Base-by-base conservation (phyloP, 2,888 invertebrate genomes). In the Acleris literana region DNA sequence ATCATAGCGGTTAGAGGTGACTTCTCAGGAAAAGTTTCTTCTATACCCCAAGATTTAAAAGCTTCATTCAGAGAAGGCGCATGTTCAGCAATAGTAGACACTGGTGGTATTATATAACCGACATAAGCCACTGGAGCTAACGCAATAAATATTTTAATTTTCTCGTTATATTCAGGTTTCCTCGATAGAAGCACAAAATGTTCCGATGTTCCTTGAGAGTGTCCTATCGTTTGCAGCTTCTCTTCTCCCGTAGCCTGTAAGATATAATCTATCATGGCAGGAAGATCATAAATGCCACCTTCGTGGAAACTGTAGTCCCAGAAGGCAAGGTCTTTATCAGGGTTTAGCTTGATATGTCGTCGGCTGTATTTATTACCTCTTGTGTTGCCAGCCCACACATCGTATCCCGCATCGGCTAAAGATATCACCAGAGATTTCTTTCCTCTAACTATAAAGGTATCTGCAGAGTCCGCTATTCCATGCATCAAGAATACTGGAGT, bases 381-480 rank as follows among this genome's bases (percentile, higher is more conserved):
- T 3, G 17, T 9, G 29, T 69, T 69, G 5, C 60, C 67, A 16
- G 43, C 56, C 69, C 69, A 69, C 3, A 75, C 70, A 43, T 79
- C 83, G 69, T 79, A 77, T 5, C 78, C 78, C 9, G 39, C 22
- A 1, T 68, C 60, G 1, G 77, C 80, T 6, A 80, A 58, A 9
- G 74, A 69, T 16, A 75, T 64, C 0, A 71, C 77, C 11, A 83
- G 61, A 0, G 83, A 83, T 1, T 17, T 58, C 18, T 78, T 73
- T 0, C 81, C 83, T 51, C 80, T 71, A 0, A 79, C 25, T 0
- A 83, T 69, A 73, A 76, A 84, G 0, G 76, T 75, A 20, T 79
- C 79, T 0, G 77, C 59, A 0, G 77, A 68, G 63, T 80, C 81
- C 13, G 72, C 54, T 0, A 81, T 16, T 0, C 84, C 84, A 53